A percentile compares a stretch with the other conserved stretches of the same genome.
These are phyloP conservation scores for Ictalurus punctatus DNA, from an alignment of 2,113 vertebrate species.

Conservation along the genomic window DNA sequence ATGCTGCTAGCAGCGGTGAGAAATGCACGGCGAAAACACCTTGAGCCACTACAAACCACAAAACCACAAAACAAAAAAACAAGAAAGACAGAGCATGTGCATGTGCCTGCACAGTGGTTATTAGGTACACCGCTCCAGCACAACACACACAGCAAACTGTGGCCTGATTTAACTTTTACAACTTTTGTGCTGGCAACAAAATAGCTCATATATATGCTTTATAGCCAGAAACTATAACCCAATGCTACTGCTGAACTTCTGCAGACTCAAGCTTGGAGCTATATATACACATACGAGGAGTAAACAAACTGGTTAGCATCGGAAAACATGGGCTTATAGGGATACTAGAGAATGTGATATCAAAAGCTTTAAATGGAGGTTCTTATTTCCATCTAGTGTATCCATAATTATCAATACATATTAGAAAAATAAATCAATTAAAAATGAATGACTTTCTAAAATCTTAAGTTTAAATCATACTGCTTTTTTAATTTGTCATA, in stretches of 20 bases:
- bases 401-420: not conserved
- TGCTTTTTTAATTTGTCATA: not conserved
- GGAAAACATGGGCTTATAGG: not conserved
- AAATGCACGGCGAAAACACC: slow-evolving; percentile 20
- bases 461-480: not conserved
- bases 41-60: slow-evolving; percentile 16
- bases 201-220: not conserved
- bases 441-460: not conserved
- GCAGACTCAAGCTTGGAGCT: not conserved
- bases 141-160: slow-evolving; percentile 55
- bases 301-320: not conserved
- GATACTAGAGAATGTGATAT: not conserved
- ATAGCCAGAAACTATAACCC: not conserved
- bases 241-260: not conserved
- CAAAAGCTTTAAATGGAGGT: not conserved
- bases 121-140: slow-evolving; percentile 64
- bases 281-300: not conserved
- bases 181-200: not conserved
- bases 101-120: slow-evolving; percentile 45
- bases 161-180: not conserved
- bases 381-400: not conserved
- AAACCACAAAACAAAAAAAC: slow-evolving; percentile 10
- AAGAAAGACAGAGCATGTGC: slow-evolving; percentile 15
- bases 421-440: not conserved
- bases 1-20: slow-evolving; percentile 29